Percentiles rank a stretch among this genome's conserved stretches.
Evolutionary conservation across 1,140 invertebrate species (phyloP).

Genomic region (Eufriesea mexicana): DNA sequence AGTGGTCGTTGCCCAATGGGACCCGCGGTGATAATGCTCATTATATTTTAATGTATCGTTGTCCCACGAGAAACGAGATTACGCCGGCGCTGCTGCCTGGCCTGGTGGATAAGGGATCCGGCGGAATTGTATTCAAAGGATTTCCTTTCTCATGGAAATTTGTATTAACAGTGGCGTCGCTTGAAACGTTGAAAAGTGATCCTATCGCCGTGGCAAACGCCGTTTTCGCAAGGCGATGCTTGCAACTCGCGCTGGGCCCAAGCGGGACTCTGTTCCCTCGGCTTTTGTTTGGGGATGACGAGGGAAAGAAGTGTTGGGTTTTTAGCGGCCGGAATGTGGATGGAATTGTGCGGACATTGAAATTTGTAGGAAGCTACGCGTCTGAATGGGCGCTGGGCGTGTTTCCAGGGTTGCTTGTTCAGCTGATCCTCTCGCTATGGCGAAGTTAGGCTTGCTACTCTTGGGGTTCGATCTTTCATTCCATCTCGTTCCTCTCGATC

Average conservation of each 20-base stretch:
- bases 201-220: background rate
- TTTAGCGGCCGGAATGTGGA: too few species aligned
- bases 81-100: background rate
- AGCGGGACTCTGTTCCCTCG: background rate
- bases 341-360: too few species aligned
- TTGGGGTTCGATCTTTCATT: too few species aligned
- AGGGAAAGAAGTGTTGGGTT: too few species aligned
- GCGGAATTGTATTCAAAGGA: background rate
- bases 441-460: too few species aligned
- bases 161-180: background rate
- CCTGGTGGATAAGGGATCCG: too few species aligned
- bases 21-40: background rate
- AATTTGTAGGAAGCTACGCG: too few species aligned
- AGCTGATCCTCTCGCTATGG: too few species aligned
- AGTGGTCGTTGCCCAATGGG: background rate
- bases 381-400: too few species aligned
- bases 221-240: background rate
- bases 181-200: background rate
- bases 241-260: too few species aligned
- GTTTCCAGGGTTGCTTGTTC: too few species aligned
- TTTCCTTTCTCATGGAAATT: constrained; percentile 22
- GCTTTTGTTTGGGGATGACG: background rate
- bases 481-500: too few species aligned
- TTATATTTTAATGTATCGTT: constrained; percentile 15
- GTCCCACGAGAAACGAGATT: constrained; percentile 9